Conservation (phyloP, 2,888 invertebrate genomes). For the Corythucha ciliata region DNA sequence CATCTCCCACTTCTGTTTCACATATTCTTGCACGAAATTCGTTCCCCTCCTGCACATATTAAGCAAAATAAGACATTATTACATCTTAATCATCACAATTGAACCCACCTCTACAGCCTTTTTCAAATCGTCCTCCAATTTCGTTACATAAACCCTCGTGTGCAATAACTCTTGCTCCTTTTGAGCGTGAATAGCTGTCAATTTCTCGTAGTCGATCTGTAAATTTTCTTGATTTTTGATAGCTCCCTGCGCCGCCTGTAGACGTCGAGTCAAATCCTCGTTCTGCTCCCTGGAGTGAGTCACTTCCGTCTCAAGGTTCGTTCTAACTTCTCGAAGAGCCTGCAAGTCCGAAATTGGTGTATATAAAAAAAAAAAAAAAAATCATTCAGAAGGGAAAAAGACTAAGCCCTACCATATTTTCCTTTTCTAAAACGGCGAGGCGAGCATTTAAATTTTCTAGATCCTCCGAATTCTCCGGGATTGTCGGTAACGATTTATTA, state of each 20-base stretch:
- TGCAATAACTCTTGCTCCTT: constrained; percentile 15
- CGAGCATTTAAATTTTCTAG: too few species aligned
- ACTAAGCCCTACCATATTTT: constrained; percentile 12
- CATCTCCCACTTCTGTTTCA: too few species aligned
- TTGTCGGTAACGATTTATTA: constrained; percentile 14
- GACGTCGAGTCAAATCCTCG: constrained; percentile 33
- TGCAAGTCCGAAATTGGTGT: too few species aligned
- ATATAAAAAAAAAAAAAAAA: background rate
- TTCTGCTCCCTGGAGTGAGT: constrained; percentile 29
- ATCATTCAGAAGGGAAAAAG: background rate
- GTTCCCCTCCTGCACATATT: too few species aligned
- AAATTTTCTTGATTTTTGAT: constrained; percentile 48
- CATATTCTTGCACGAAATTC: too few species aligned
- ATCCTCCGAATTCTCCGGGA: constrained; percentile 30
- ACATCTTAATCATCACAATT: too few species aligned
- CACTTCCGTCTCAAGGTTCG: constrained; percentile 36
- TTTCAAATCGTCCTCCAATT: constrained; percentile 7
- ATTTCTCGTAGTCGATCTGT: constrained; percentile 41
- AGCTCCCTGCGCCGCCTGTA: constrained; percentile 42
- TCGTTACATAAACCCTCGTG: constrained; percentile 10
- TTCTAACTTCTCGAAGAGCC: constrained; percentile 33
- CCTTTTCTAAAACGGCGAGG: constrained; percentile 27
- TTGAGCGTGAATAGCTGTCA: constrained; percentile 19
- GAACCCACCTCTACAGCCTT: background rate
- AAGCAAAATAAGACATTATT: too few species aligned